Evolutionary conservation across 1,140 invertebrate species (phyloP), one percentile per base, ranked within the genome.

Genomic region (Alviniconcha marisindica): DNA sequence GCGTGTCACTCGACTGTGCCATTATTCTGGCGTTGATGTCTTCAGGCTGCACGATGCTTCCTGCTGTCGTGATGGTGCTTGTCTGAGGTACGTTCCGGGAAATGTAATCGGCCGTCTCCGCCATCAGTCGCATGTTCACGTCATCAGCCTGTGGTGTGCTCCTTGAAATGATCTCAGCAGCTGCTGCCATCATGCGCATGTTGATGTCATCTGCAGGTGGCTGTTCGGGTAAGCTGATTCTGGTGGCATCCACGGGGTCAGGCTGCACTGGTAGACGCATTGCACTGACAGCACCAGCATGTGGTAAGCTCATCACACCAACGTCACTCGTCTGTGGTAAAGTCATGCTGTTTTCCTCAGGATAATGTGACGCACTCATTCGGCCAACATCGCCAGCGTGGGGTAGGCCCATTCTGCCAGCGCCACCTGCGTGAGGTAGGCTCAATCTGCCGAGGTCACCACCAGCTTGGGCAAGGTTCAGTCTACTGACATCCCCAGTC

Each of bases 91-190:
- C 69, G 36, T 71, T 71, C 24, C 69, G 33, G 14, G 69, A 71
- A 31, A 71, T 33, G 36, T 36, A 71, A 71, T 71, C 69, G 36
- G 69, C 69, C 7, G 69, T 40, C 69, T 71, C 69, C 36, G 69
- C 69, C 69, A 71, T 71, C 10, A 71, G 69, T 3, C 69, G 69
- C 69, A 71, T 71, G 36, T 71, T 71, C 33, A 71, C 36, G 33
- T 71, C 69, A 24, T 71, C 69, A 4, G 36, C 69, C 10, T 33
- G 36, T 24, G 36, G 33, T 3, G 14, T 71, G 69, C 69, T 36
- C 5, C 69, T 38, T 18, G 69, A 38, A 15, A 71, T 38, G 69
- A 71, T 71, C 69, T 71, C 69, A 2, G 69, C 69, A 15, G 69
- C 69, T 18, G 38, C 69, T 21, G 69, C 69, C 69, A 71, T 71